Percentiles rank a stretch among this genome's conserved stretches.
phyloP scores from a whole-genome alignment of 2,113 vertebrate genomes.

The Orthonyx spaldingii region DNA sequence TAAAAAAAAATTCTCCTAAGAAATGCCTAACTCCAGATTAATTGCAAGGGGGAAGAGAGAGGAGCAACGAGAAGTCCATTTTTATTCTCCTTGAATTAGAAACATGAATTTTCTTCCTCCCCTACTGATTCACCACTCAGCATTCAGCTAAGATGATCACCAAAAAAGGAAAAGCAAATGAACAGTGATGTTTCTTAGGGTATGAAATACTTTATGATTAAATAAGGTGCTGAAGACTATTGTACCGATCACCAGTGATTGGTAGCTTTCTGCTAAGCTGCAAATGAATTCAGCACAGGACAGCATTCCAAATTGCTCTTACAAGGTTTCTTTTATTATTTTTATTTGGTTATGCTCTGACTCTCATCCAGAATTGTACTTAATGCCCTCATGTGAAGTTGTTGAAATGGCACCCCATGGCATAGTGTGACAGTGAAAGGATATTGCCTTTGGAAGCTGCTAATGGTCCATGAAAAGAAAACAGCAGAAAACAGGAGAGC shows the following conservation, averaged over 20 bases:
- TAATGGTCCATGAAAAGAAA: constrained; percentile 79
- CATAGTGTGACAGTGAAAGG: constrained; percentile 76
- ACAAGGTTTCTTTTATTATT: constrained; percentile 81
- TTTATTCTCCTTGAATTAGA: constrained; percentile 67
- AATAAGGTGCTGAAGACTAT: constrained; percentile 67
- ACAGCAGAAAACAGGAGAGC: constrained; percentile 70
- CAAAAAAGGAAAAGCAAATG: constrained; percentile 74
- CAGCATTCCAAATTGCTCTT: constrained; percentile 79
- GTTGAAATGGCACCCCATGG: constrained; percentile 75
- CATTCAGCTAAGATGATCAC: constrained; percentile 70
- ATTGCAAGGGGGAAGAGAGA: not conserved
- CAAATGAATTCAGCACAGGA: constrained; percentile 78
- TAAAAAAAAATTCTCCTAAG: not conserved
- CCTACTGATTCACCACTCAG: constrained; percentile 71
- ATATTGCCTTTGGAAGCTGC: constrained; percentile 81
- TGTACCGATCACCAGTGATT: constrained; percentile 71
- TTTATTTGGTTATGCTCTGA: constrained; percentile 81
- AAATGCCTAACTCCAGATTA: not conserved
- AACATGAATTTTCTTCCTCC: constrained; percentile 71
- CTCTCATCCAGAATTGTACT: constrained; percentile 78
- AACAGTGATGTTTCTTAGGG: constrained; percentile 69
- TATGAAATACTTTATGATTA: constrained; percentile 79
- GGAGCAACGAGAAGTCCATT: constrained; percentile 46
- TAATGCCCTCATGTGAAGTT: constrained; percentile 78
- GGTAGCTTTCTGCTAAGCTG: constrained; percentile 73